Evolutionary conservation across 2,888 invertebrate genomes (phyloP), one percentile per base, ranked within the genome.

Genomic region (Girardia tigrina): DNA sequence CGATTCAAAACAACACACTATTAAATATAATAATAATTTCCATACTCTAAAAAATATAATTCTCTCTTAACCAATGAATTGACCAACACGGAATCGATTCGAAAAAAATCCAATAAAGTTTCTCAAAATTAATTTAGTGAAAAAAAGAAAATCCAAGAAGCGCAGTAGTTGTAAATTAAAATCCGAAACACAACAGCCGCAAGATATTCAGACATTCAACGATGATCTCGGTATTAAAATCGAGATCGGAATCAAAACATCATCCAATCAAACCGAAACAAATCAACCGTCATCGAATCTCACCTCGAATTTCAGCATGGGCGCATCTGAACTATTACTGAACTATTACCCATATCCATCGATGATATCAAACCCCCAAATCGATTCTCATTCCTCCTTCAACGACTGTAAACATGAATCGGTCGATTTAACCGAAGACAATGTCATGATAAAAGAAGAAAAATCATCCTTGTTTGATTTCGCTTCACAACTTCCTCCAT

Each of bases 161-260:
- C 8, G 36, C 8, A 36, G 16, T 36, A 36, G 16, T 36, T 36
- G 12, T 36, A 36, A 36, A 36, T 36, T 16, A 36, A 8, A 56
- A 56, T 20, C 20, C 23, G 8, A 16, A 56, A 56, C 23, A 20
- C 12, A 36, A 56, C 56, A 56, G 23, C 56, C 56, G n/a, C 56
- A n/a, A 12, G 56, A 56, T 56, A 16, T 56, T 56, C 56, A n/a
- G 4, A 56, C n/a, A 12, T 56, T 56, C 23, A 56, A 56, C n/a
- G n/a, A 56, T 56, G 56, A 56, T 56, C 4, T 56, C 2, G 56
- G 56, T n/a, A 56, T 56, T 56, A 56, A 56, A 56, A 23, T 56
- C 23, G 56, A 56, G 23, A 56, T 56, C n/a, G 56, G 8, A 56
- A n/a, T 56, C 4, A n/a, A n/a, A n/a, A 23, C n/a, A 6, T 56